Percentiles rank a stretch among this genome's conserved stretches.
phyloP scores from a whole-genome alignment of 2,113 vertebrate genomes.

The Elaphurus davidianus region DNA sequence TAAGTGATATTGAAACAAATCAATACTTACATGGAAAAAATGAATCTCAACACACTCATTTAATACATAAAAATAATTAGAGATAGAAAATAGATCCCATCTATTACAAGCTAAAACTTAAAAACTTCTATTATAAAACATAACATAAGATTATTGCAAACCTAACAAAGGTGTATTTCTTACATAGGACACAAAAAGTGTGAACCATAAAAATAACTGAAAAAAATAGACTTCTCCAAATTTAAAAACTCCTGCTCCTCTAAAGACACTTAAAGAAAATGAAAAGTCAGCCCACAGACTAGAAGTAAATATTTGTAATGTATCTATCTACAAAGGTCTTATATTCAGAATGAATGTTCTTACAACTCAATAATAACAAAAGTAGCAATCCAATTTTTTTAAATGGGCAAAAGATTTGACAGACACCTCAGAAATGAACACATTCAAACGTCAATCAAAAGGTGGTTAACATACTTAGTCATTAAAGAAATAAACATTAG shows the following conservation, averaged over 20 bases:
- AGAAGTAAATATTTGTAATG: background rate
- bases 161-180: background rate
- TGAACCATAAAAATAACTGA: background rate
- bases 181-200: background rate
- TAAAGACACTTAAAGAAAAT: background rate
- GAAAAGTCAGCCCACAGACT: background rate
- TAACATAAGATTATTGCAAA: background rate
- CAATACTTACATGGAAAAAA: background rate
- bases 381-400: background rate
- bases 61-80: background rate
- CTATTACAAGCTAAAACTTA: background rate
- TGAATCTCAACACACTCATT: background rate
- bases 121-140: background rate
- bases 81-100: background rate
- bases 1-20: background rate
- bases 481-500: background rate
- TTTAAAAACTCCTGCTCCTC: background rate
- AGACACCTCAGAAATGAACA: background rate
- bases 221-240: background rate
- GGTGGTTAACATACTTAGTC: background rate
- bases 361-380: background rate
- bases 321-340: background rate
- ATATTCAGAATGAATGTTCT: background rate
- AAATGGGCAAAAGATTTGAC: background rate
- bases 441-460: background rate